These are phyloP conservation scores for Sitta europaea DNA, from an alignment of 2,113 vertebrate species.

Conservation along the genomic window DNA sequence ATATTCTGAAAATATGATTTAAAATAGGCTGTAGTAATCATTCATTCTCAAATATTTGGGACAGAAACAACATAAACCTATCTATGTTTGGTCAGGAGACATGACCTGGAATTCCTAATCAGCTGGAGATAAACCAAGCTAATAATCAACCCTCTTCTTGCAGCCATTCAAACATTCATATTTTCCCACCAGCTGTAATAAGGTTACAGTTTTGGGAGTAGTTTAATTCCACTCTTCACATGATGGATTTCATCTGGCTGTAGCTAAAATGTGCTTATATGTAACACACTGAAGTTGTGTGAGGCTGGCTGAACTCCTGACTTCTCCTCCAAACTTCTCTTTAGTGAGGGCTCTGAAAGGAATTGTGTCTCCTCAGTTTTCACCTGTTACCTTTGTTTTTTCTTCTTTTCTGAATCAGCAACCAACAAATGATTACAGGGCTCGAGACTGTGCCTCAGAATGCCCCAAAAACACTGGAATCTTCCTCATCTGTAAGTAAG, in stretches of 20 bases:
- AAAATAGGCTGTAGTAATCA: not conserved
- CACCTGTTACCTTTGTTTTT: not conserved
- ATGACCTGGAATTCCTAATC: constrained; percentile 34
- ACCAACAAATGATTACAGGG: not conserved
- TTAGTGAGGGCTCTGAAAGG: not conserved
- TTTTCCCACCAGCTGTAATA: not conserved
- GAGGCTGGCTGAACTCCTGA: not conserved
- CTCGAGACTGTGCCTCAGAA: not conserved
- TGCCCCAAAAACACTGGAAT: not conserved
- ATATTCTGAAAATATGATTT: not conserved
- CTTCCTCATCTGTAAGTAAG: not conserved
- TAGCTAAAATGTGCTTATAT: not conserved
- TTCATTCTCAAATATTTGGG: not conserved
- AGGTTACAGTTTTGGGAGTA: not conserved
- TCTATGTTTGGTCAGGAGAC: constrained; percentile 28
- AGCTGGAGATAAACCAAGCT: constrained; percentile 52
- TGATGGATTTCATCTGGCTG: constrained; percentile 4
- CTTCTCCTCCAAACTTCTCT: not conserved
- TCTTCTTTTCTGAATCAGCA: not conserved
- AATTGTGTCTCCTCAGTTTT: not conserved
- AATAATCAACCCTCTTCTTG: constrained; percentile 50
- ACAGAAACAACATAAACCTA: not conserved
- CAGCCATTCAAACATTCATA: constrained; percentile 23
- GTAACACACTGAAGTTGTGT: not conserved
- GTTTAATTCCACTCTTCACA: not conserved